phyloP scores from a whole-genome alignment of 2,797 vertebrate species.

The Forpus xanthops region DNA sequence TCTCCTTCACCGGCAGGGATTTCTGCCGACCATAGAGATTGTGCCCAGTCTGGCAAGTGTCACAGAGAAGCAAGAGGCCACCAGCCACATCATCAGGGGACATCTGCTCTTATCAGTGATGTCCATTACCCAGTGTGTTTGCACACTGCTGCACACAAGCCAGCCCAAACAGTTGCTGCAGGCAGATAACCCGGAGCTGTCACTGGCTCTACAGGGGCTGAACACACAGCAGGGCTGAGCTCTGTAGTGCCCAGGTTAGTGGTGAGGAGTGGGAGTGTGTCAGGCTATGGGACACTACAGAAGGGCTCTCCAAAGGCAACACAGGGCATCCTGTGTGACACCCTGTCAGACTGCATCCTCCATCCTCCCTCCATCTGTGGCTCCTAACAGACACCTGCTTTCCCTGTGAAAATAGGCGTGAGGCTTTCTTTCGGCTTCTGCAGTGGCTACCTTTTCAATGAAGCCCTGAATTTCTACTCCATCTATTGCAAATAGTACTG shows the following conservation, averaged over 20 bases:
- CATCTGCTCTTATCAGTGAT: neutral
- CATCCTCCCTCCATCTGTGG: rapidly evolving
- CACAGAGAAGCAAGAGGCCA: neutral
- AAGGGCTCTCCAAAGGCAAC: neutral
- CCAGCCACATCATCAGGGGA: rapidly evolving
- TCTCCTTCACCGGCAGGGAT: neutral
- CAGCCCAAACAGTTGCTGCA: neutral
- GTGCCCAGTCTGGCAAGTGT: neutral
- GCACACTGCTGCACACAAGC: rapidly evolving
- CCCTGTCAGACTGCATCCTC: neutral
- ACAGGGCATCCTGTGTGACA: neutral
- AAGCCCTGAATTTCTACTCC: neutral
- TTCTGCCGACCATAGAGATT: rapidly evolving
- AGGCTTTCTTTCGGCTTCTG: neutral
- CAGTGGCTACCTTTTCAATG: neutral
- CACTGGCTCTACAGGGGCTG: neutral
- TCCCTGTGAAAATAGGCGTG: neutral
- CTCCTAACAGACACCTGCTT: neutral
- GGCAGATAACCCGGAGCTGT: neutral
- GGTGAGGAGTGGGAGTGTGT: rapidly evolving
- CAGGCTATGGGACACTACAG: neutral
- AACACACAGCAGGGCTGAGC: neutral
- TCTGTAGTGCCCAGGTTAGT: rapidly evolving
- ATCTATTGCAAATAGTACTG: neutral
- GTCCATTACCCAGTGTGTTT: rapidly evolving